Conservation (phyloP, 2,888 invertebrate species). For the Hylaea fasciaria region DNA sequence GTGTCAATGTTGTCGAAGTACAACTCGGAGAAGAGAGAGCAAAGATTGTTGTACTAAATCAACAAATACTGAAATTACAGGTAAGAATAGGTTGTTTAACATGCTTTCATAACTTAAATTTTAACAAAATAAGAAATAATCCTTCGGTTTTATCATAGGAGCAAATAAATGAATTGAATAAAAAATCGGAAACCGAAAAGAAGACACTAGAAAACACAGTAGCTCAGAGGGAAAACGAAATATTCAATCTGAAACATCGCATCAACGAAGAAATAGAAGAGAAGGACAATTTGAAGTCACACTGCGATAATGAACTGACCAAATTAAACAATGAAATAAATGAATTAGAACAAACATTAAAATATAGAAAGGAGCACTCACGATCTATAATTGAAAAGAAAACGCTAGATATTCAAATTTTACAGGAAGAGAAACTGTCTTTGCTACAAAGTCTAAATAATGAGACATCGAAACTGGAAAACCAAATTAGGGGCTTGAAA, state of each 20-base stretch:
- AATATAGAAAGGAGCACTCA: constrained; percentile 60
- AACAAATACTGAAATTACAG: constrained; percentile 69
- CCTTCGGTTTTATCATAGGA: constrained; percentile 48
- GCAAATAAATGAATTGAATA: constrained; percentile 56
- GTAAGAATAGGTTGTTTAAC: constrained; percentile 48
- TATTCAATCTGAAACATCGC: constrained; percentile 66
- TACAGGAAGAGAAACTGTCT: constrained; percentile 73
- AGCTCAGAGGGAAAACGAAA: constrained; percentile 63
- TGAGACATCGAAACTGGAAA: constrained; percentile 65
- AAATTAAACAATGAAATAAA: constrained; percentile 70
- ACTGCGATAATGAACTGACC: constrained; percentile 62
- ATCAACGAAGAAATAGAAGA: constrained; percentile 72
- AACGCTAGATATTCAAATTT: constrained; percentile 65
- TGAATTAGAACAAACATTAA: constrained; percentile 69
- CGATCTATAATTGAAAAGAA: constrained; percentile 62
- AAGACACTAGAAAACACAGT: constrained; percentile 51
- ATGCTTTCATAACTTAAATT: neutral
- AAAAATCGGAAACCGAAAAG: constrained; percentile 59
- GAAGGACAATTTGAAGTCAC: constrained; percentile 59
- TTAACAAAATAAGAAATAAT: constrained; percentile 1
- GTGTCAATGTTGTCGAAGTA: constrained; percentile 76
- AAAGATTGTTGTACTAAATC: constrained; percentile 65
- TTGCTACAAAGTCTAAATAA: constrained; percentile 66
- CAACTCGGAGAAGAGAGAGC: constrained; percentile 75
- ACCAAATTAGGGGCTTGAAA: constrained; percentile 58